Evolutionary conservation across 2,797 vertebrate genomes (phyloP).

Genomic region (Sylvia borin): DNA sequence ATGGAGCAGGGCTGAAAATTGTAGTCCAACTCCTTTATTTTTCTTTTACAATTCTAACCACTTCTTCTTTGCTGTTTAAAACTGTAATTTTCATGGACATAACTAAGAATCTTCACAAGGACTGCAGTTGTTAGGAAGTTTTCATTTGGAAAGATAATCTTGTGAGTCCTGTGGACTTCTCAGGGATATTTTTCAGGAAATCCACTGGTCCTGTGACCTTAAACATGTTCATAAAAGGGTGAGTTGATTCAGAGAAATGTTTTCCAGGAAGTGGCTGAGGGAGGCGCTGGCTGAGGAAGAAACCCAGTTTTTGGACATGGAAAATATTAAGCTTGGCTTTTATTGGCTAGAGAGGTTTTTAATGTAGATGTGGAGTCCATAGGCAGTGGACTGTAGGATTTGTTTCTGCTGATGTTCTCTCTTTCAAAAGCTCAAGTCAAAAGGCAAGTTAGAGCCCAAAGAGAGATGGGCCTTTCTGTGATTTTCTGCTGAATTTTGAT

Average conservation of each 20-base stretch:
- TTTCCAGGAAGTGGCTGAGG: background rate
- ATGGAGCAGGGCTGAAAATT: background rate
- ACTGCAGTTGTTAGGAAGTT: background rate
- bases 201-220: background rate
- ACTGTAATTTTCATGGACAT: background rate
- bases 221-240: rapidly evolving
- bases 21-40: background rate
- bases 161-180: background rate
- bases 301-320: rapidly evolving
- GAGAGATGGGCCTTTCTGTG: background rate
- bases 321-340: background rate
- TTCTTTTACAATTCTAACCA: background rate
- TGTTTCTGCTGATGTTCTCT: background rate
- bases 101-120: background rate
- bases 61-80: background rate
- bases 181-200: background rate
- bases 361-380: background rate
- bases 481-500: background rate
- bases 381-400: background rate
- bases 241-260: background rate
- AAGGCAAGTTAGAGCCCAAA: background rate
- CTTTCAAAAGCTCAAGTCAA: background rate
- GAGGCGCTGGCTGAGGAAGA: background rate
- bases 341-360: background rate
- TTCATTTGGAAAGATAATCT: background rate